A percentile compares a stretch with the other conserved stretches of the same genome.
phyloP scores from a whole-genome alignment of 2,113 vertebrate species.

The Lophochroa leadbeateri region DNA sequence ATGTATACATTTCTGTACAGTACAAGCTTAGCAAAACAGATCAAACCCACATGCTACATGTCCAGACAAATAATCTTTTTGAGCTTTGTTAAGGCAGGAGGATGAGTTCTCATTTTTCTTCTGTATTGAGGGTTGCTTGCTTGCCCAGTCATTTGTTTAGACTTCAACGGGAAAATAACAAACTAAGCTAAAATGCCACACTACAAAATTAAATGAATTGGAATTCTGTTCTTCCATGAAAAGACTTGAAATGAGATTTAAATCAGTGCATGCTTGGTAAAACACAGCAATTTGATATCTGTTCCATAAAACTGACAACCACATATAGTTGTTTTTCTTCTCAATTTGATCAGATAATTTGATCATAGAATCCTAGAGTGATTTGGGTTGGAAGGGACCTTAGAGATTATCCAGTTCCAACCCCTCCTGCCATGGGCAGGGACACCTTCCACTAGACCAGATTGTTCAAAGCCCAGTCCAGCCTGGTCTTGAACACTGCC shows the following conservation, averaged over 20 bases:
- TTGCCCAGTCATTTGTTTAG: neutral
- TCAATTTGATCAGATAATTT: constrained; percentile 18
- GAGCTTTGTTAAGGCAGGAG: neutral
- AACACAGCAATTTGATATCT: neutral
- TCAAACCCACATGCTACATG: neutral
- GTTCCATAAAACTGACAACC: neutral
- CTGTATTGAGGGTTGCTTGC: neutral
- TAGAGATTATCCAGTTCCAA: neutral
- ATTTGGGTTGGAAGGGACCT: neutral
- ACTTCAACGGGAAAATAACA: constrained; percentile 1
- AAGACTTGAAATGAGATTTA: constrained; percentile 15
- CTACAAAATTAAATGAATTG: constrained; percentile 5
- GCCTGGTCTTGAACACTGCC: neutral
- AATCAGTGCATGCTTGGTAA: neutral
- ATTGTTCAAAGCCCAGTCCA: neutral
- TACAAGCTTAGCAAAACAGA: neutral
- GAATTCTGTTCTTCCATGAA: constrained; percentile 19
- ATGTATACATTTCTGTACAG: neutral
- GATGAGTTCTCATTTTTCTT: constrained; percentile 1
- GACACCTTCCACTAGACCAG: neutral
- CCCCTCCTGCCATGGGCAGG: neutral
- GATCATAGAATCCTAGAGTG: neutral
- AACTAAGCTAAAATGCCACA: neutral
- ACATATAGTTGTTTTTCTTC: neutral
- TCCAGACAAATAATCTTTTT: constrained; percentile 3